Percentiles rank a stretch among this genome's conserved stretches.
Conservation (phyloP, 2,888 invertebrate species). For the Rhimphoctona megacephalus region DNA sequence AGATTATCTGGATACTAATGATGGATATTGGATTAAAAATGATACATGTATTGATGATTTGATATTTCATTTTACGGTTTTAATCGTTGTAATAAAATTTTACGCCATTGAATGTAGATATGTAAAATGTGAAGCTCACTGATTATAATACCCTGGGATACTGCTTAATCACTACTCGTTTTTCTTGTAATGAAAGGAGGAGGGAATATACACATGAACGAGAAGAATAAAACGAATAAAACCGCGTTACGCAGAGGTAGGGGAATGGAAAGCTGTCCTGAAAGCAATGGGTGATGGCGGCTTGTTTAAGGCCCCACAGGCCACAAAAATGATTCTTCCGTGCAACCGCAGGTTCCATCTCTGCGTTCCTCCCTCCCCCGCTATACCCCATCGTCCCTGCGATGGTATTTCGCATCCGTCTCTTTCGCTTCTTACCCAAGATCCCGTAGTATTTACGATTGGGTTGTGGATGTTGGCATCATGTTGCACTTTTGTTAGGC, state of each 20-base stretch:
- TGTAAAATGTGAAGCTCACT: not conserved
- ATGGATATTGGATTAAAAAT: not conserved
- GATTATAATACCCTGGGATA: conserved; percentile 6
- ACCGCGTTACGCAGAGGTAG: conserved; percentile 43
- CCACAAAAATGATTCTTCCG: conserved; percentile 75
- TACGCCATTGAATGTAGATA: not conserved
- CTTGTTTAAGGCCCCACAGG: conserved; percentile 66
- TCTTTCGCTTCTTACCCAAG: conserved; percentile 74
- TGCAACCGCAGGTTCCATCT: conserved; percentile 69
- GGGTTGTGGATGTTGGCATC: conserved; percentile 52
- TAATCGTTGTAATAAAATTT: not conserved
- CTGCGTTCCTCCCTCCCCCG: conserved; percentile 28
- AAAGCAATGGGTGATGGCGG: conserved; percentile 53
- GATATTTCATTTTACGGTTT: not conserved
- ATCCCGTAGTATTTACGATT: conserved; percentile 76
- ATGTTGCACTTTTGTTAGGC: conserved; percentile 50
- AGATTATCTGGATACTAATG: not conserved
- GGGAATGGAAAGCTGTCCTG: conserved; percentile 33
- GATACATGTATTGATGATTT: not conserved
- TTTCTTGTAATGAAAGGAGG: conserved; percentile 30
- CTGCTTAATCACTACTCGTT: conserved; percentile 7
- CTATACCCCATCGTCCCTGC: conserved; percentile 62
- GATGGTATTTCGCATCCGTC: conserved; percentile 35
- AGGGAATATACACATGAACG: conserved; percentile 37
- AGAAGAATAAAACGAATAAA: conserved; percentile 62